Conservation (phyloP, 2,888 invertebrate species). For the Harpalus rufipes region DNA sequence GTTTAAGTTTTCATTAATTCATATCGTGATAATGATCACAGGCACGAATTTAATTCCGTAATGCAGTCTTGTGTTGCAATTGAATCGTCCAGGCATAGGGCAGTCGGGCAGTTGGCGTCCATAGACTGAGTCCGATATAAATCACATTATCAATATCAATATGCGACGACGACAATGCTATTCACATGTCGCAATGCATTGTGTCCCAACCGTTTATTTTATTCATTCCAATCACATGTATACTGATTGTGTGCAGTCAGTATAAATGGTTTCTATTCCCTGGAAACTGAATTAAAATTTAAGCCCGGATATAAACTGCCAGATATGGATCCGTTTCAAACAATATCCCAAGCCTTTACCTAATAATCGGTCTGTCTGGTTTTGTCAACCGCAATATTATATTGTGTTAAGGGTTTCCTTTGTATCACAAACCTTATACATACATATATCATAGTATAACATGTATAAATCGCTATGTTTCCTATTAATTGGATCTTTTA, state of each 20-base stretch:
- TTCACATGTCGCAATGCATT: conserved; percentile 15
- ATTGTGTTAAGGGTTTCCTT: no score
- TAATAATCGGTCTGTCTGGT: no score
- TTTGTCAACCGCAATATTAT: no score
- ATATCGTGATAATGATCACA: conserved; percentile 1
- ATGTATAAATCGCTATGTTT: no score
- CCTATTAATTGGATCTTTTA: no score
- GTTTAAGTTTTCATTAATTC: conserved; percentile 43
- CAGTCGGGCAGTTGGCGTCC: background rate
- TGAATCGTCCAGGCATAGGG: conserved; percentile 29
- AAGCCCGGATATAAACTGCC: conserved; percentile 21
- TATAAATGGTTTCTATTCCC: conserved; percentile 24
- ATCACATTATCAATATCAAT: conserved; percentile 44
- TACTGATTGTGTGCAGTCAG: conserved; percentile 8
- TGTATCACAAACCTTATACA: no score
- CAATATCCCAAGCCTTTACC: background rate
- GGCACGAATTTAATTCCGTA: conserved; percentile 38
- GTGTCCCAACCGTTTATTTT: conserved; percentile 20
- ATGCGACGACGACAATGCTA: conserved; percentile 21
- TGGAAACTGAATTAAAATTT: conserved; percentile 29
- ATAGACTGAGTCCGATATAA: conserved; percentile 16
- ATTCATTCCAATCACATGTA: conserved; percentile 38
- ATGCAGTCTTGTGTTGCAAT: conserved; percentile 30
- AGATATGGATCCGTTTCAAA: conserved; percentile 10
- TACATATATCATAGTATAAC: no score